Evolutionary conservation across 2,113 vertebrate species (phyloP).

Genomic region (Acinonyx jubatus): DNA sequence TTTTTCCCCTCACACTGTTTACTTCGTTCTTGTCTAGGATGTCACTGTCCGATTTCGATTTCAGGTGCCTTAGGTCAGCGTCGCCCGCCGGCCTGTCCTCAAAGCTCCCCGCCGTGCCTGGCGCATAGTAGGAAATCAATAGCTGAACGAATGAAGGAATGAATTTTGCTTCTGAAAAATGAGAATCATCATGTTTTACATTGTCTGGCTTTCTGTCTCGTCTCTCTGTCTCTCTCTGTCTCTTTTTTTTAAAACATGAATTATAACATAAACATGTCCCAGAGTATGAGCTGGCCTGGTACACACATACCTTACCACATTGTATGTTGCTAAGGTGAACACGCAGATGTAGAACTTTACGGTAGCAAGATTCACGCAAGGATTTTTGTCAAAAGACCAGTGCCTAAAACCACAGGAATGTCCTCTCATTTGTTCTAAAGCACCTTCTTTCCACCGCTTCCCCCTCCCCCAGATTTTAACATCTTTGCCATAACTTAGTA

Average conservation of each 20-base stretch:
- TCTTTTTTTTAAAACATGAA: neutral
- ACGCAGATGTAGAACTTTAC: constrained; percentile 82
- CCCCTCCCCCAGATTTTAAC: neutral
- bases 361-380: constrained; percentile 84
- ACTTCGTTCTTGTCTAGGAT: neutral
- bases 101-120: neutral
- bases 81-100: neutral
- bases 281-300: neutral
- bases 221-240: neutral
- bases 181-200: neutral
- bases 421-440: neutral
- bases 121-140: fast-evolving
- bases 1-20: neutral
- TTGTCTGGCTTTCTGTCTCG: neutral
- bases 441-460: neutral
- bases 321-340: constrained; percentile 73
- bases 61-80: neutral
- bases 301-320: neutral
- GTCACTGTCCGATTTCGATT: neutral
- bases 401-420: neutral
- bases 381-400: constrained; percentile 79
- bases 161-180: neutral
- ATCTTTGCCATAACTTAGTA: neutral
- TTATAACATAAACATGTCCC: neutral
- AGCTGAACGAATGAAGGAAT: neutral